Evolutionary conservation across 2,113 vertebrate genomes (phyloP).

Genomic region (human): DNA sequence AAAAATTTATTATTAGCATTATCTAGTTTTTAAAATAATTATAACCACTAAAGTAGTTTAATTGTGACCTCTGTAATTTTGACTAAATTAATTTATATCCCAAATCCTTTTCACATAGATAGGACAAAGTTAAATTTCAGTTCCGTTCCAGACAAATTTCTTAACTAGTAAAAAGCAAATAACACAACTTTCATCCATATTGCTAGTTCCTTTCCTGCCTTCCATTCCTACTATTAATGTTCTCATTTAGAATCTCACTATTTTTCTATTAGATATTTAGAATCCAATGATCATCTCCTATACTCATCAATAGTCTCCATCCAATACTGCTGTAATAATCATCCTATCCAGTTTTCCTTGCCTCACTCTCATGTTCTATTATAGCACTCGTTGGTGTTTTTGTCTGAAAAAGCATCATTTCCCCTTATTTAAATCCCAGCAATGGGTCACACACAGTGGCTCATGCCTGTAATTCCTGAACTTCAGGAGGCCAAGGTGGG

Average conservation of each 20-base stretch:
- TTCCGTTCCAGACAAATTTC: neutral
- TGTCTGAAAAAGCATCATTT: neutral
- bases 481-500: too few species aligned
- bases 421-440: neutral
- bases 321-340: neutral
- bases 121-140: constrained; percentile 16
- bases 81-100: neutral
- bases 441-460: too few species aligned
- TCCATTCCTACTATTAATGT: neutral
- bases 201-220: neutral
- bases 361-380: neutral
- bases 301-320: neutral
- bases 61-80: neutral
- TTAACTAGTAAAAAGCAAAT: neutral
- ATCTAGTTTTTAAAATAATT: constrained; percentile 45
- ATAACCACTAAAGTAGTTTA: neutral
- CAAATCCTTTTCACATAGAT: neutral
- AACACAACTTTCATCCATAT: neutral
- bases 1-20: constrained; percentile 36
- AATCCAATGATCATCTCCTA: neutral
- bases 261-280: neutral
- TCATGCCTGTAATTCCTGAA: too few species aligned
- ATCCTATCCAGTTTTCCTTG: neutral
- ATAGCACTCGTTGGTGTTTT: neutral
- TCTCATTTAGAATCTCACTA: constrained; percentile 22